Percentiles rank a stretch among this genome's conserved stretches.
Evolutionary conservation across 2,113 vertebrate species (phyloP).

Genomic region (Canis aureus): DNA sequence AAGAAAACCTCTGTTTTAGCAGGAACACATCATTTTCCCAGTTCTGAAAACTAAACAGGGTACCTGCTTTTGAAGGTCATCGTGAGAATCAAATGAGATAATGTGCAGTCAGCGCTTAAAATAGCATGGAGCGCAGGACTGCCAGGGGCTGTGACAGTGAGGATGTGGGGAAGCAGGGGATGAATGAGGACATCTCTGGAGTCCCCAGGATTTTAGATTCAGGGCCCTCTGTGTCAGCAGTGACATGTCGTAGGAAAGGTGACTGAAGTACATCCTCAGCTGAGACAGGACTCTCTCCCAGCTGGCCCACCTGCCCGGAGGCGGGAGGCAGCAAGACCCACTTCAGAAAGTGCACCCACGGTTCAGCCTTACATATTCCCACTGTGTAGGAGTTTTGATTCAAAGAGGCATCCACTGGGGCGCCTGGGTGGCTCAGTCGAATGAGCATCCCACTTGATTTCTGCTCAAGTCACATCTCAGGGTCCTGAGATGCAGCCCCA

Average conservation of each 20-base stretch:
- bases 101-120: neutral
- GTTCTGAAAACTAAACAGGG: neutral
- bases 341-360: neutral
- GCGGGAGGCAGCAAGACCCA: fast-evolving
- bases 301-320: no score
- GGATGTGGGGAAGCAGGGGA: neutral
- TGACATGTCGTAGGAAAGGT: neutral
- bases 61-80: neutral
- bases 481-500: neutral
- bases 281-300: fast-evolving
- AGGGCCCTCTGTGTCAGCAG: neutral
- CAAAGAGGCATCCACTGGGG: neutral
- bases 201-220: neutral
- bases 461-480: neutral
- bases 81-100: neutral
- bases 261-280: neutral
- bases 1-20: neutral
- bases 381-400: fast-evolving
- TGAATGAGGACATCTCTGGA: neutral
- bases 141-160: fast-evolving
- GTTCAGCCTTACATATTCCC: neutral
- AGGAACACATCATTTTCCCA: neutral
- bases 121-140: fast-evolving
- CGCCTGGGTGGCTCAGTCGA: neutral
- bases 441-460: neutral